Evolutionary conservation across 2,888 invertebrate species (phyloP), one percentile per base, ranked within the genome.

Genomic region (Itoplectis maculator): DNA sequence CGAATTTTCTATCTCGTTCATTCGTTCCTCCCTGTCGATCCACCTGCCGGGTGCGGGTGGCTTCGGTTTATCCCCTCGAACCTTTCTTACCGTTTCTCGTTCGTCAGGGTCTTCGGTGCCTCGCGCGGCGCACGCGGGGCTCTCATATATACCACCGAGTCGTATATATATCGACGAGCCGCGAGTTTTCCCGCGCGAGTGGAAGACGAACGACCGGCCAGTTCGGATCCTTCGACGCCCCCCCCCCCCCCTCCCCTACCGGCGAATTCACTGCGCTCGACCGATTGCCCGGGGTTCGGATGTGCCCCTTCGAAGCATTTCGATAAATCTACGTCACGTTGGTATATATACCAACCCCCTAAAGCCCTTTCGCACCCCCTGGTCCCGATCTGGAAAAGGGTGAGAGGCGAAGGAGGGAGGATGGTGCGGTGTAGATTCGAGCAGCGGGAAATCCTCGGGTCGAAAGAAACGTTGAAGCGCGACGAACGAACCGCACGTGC

Each of bases 271-370:
- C 77, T 40, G 63, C 56, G 69, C 76, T 68, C 68, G 42, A 75
- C 15, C 78, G 69, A 78, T 82, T 74, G 78, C 78, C 54, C 70
- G 74, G 69, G 69, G 54, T 79, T 61, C 51, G 18, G 59, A 49
- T 49, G 72, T 51, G 3, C 42, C 47, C 56, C 40, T 6, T 11
- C 51, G 11, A 69, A 54, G 68, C 61, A 59, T 61, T 75, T 72
- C 83, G 81, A 81, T 80, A 79, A 83, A 83, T 81, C 78, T 74
- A 66, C 66, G 75, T 65, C 66, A 29, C 29, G 23, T 61, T 40
- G 15, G 18, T 61, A 61, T 37, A 42, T 42, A 42, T 42, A 11
- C 20, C 20, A 11, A 15, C 11, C 54, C 8, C 7, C 54, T 20
- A n/a, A n/a, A n/a, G n/a, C n/a, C n/a, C n/a, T n/a, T n/a, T n/a